These are phyloP conservation scores for Karalla daura DNA, from an alignment of 2,797 vertebrate genomes.

Conservation along the genomic window DNA sequence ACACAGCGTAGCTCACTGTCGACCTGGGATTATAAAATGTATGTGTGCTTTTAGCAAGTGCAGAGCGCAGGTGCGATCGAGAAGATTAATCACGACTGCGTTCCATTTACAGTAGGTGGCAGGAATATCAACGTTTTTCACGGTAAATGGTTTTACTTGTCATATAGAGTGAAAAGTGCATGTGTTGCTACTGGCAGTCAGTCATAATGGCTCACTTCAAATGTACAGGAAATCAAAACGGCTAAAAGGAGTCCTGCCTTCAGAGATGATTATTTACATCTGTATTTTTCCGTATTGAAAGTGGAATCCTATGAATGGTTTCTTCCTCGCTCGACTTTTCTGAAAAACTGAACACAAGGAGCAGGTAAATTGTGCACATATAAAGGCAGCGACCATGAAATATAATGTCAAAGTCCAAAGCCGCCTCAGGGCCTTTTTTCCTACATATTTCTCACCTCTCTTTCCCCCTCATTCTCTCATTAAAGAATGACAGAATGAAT, in stretches of 20 bases:
- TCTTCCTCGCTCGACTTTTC: not conserved
- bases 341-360: no score
- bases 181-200: not conserved
- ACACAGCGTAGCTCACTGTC: not conserved
- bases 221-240: not conserved
- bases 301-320: not conserved
- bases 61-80: constrained; percentile 4
- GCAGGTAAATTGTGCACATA: no score
- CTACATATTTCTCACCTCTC: no score
- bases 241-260: not conserved
- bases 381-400: no score
- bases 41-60: not conserved
- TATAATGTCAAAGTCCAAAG: no score
- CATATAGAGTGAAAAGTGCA: not conserved
- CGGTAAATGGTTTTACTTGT: not conserved
- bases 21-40: not conserved
- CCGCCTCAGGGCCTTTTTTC: no score
- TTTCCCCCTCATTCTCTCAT: no score
- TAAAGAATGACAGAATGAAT: no score
- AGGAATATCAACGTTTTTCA: not conserved
- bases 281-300: not conserved
- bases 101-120: constrained; percentile 5
- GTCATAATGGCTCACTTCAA: not conserved
- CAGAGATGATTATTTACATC: not conserved
- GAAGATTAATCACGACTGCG: not conserved